Conservation (phyloP, 1,140 invertebrate genomes). For the Stratiolaelaps scimitus region DNA sequence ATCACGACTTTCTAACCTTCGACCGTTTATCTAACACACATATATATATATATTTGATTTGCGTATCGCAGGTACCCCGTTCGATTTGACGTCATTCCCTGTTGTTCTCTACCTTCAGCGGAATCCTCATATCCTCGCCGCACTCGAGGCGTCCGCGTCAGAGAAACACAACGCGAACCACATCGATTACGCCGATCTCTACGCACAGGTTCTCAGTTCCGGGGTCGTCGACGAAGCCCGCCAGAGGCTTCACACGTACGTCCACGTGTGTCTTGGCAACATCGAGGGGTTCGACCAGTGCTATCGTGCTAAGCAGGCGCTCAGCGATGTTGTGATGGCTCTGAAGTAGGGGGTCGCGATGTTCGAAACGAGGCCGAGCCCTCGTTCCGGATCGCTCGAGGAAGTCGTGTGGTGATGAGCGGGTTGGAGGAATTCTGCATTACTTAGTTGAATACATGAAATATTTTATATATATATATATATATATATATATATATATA, state of each 20-base stretch:
- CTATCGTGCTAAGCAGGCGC: constrained; percentile 15
- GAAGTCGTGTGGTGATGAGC: no score
- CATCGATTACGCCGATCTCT: constrained; percentile 20
- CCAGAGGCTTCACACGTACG: neutral
- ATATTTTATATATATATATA: no score
- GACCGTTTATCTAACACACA: constrained; percentile 37
- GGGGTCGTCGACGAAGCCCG: constrained; percentile 5
- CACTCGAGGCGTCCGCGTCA: neutral
- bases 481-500: no score
- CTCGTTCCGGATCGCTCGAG: no score
- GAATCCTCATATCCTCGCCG: constrained; percentile 52
- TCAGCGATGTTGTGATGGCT: neutral
- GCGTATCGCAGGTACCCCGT: constrained; percentile 38
- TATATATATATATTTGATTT: constrained; percentile 31
- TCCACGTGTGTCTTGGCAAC: constrained; percentile 10
- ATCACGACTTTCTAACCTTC: constrained; percentile 17
- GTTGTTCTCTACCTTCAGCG: constrained; percentile 66
- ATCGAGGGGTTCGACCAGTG: constrained; percentile 8
- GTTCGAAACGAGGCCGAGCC: no score
- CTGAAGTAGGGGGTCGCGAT: constrained; percentile 33
- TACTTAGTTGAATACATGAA: no score
- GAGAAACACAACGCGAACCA: neutral
- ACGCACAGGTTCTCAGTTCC: constrained; percentile 1
- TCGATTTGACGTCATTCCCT: constrained; percentile 59
- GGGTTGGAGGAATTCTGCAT: no score